Evolutionary conservation across 2,888 invertebrate species (phyloP).

Genomic region (Harpagoxenus sublaevis): DNA sequence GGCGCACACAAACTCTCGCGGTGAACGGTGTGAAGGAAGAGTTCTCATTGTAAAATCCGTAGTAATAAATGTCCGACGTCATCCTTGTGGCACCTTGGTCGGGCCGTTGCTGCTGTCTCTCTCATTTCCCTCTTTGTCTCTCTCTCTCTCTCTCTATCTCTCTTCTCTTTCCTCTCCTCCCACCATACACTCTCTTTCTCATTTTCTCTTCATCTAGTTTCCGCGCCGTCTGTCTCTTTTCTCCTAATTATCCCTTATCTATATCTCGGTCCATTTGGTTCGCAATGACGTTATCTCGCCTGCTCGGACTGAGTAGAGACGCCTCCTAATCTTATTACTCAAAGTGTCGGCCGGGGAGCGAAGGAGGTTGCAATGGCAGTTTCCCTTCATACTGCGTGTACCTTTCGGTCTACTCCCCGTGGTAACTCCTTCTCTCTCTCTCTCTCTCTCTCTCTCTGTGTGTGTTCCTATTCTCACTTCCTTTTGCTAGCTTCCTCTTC

Average conservation of each 20-base stretch:
- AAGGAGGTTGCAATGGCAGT: slow-evolving; percentile 81
- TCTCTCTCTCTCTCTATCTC: slow-evolving; percentile 59
- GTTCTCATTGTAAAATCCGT: slow-evolving; percentile 78
- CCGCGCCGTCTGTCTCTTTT: slow-evolving; percentile 80
- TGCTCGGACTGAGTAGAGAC: slow-evolving; percentile 77
- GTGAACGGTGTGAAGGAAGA: slow-evolving; percentile 55
- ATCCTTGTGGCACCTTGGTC: slow-evolving; percentile 73
- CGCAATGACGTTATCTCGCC: slow-evolving; percentile 85
- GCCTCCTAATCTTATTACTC: slow-evolving; percentile 85
- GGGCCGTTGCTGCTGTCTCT: slow-evolving; percentile 64
- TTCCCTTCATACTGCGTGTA: slow-evolving; percentile 76
- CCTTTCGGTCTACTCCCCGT: slow-evolving; percentile 56
- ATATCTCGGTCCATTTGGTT: slow-evolving; percentile 86
- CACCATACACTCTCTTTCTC: slow-evolving; percentile 62
- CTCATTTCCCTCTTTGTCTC: slow-evolving; percentile 53
- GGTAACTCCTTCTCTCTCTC: slow-evolving; percentile 18
- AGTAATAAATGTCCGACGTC: slow-evolving; percentile 84
- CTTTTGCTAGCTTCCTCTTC: slow-evolving; percentile 32
- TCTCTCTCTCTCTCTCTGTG: slow-evolving; percentile 29
- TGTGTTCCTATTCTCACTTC: slow-evolving; percentile 32
- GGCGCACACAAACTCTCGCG: slow-evolving; percentile 39
- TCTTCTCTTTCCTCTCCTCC: slow-evolving; percentile 1
- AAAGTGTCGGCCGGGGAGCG: slow-evolving; percentile 82
- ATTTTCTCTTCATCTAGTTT: slow-evolving; percentile 61
- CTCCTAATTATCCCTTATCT: slow-evolving; percentile 86